Conservation (phyloP, 2,797 vertebrate genomes). For the Tokudaia tokunoshimensis region DNA sequence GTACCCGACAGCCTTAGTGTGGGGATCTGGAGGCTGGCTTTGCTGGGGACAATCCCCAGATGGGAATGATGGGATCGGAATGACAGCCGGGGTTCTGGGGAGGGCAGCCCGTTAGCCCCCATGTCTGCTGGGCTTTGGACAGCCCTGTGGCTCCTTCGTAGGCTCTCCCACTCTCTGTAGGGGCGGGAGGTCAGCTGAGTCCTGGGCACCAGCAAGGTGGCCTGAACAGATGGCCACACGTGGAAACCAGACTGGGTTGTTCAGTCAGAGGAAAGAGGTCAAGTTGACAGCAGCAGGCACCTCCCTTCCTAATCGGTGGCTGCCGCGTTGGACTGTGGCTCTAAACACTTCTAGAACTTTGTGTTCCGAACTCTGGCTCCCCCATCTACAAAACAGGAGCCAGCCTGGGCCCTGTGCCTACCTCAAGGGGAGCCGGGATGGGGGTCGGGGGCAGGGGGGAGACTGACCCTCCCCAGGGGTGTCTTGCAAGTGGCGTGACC, state of each 20-base stretch:
- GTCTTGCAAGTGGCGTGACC: neutral
- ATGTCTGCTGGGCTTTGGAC: neutral
- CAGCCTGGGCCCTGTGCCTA: neutral
- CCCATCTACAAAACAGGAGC: neutral
- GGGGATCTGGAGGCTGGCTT: neutral
- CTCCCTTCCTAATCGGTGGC: fast-evolving
- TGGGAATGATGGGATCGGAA: fast-evolving
- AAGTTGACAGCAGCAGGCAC: fast-evolving
- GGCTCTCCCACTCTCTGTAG: neutral
- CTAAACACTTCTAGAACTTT: neutral
- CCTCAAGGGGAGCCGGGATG: conserved; percentile 43
- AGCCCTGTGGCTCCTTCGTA: neutral
- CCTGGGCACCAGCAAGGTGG: neutral
- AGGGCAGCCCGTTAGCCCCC: neutral
- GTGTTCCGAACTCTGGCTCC: no score
- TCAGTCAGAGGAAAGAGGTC: neutral
- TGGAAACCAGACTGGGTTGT: neutral
- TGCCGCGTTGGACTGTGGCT: fast-evolving
- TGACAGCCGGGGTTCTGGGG: neutral
- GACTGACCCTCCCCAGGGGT: neutral
- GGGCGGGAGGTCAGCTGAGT: no score
- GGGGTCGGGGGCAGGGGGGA: neutral
- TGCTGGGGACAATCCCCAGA: neutral
- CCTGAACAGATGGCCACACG: neutral
- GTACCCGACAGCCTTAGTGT: neutral